A percentile compares a stretch with the other conserved stretches of the same genome.
Evolutionary conservation across 2,797 vertebrate genomes (phyloP).

Genomic region (Gymnopithys bicolor): DNA sequence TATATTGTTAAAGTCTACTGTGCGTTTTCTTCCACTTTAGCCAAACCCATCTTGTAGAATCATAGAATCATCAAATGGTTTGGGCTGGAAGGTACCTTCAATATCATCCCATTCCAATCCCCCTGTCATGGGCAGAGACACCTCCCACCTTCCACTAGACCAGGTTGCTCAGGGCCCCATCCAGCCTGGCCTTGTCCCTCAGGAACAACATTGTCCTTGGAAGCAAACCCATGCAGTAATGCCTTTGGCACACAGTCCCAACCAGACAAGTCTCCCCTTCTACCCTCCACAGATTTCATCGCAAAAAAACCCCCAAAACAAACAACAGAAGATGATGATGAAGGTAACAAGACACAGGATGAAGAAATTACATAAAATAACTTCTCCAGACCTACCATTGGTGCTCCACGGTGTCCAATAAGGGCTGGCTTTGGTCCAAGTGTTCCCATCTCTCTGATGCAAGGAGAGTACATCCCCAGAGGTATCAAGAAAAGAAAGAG

Average conservation of each 20-base stretch:
- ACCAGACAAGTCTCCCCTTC: background rate
- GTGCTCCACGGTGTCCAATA: constrained; percentile 91
- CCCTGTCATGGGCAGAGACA: background rate
- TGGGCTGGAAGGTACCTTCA: background rate
- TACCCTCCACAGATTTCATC: background rate
- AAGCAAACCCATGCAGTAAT: background rate
- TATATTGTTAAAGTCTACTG: background rate
- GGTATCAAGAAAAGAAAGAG: constrained; percentile 88
- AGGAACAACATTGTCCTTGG: background rate
- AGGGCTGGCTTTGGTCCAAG: constrained; percentile 87
- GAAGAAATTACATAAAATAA: background rate
- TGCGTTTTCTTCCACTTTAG: background rate
- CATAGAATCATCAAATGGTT: background rate
- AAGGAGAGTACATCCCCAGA: constrained; percentile 91
- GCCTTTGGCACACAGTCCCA: background rate
- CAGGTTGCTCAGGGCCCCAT: background rate
- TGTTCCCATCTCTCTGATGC: constrained; percentile 84
- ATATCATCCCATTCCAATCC: background rate
- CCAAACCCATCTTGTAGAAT: background rate
- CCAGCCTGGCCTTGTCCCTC: background rate
- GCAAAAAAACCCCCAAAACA: background rate
- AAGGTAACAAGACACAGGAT: background rate
- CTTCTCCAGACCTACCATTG: constrained; percentile 83
- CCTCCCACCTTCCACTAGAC: background rate
- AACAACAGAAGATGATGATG: background rate